Base-by-base conservation (phyloP, 92 coral and sea anemone species). In the Umimayanthus kanabou region DNA sequence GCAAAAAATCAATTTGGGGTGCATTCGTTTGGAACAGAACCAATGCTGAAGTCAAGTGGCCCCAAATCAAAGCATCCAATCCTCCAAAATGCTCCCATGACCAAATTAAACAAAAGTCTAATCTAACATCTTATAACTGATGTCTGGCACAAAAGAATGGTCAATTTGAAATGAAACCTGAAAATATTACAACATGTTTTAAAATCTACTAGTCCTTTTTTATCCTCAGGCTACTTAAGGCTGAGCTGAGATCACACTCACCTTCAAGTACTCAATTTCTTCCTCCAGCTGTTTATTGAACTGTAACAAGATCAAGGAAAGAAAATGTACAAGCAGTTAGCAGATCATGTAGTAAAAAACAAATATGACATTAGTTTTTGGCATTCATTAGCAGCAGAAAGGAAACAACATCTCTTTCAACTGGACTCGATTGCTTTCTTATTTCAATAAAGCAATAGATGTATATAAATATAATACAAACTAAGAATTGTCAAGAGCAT, bases 201-300 rank as follows among this genome's bases (percentile, higher is more conserved):
- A 33, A 33, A 53, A 53, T 53, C 18, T 53, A 18, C 13, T 53
- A 53, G 69, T 4, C 69, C 26, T 20, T 16, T 14, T 2, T 23
- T 61, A 4, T 61, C 8, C 69, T 1, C 7, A 20, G 25, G 8
- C 25, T 14, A 61, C 69, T 42, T 79, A 2, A 79, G 50, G 83
- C 69, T 40, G 69, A 39, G 6, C 25, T 43, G 29, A 42, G 50
- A 26, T 6, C 13, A 16, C 26, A 20, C 65, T 82, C 73, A 97
- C 99, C 98, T 97, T 97, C 13, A 97, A 92, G 86, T 95, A 95
- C 47, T 97, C 99, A 70, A 97, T 97, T 87, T 97, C 99, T 75
- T 97, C 99, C 83, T 97, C 99, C 53, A 97, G 94, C 79, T 97
- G 99, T 88, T 94, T 97, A 80, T 95, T 90, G 89, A 92, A 95